Base-by-base conservation (phyloP, 2,797 vertebrate genomes). In the Bovichtus diacanthus region DNA sequence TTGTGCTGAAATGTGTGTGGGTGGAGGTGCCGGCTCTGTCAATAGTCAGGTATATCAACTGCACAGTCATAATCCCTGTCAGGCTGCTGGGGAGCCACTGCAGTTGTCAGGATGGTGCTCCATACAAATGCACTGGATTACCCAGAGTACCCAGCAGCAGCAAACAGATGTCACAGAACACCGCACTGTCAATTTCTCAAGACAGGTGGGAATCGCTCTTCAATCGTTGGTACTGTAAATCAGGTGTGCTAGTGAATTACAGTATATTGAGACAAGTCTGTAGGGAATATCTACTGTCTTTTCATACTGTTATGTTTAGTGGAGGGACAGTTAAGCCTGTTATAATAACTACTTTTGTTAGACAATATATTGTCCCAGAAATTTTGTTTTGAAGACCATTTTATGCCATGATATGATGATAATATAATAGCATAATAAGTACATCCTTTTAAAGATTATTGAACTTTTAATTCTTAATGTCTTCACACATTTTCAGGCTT, bases 111-210 rank as follows among this genome's bases (percentile, higher is more conserved):
- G 73, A 66, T 78, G 80, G 44, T 62, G 80, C 87, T 87, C 69
- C 74, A 79, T 85, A 90, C 87, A 91, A 91, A 94, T 83, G 77
- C 80, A 81, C 54, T 87, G 85, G 87, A 92, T 93, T 91, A 90
- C 91, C 83, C 67, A 82, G 87, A 86, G 84, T 82, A 89, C 80
- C 75, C 21, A 49, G 78, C 78, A 84, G 78, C 78, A 78, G 83
- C 83, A 90, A 91, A 90, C 83, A 90, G 83, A 93, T 92, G 92
- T 93, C 88, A 93, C 76, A 78, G 46, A 78, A 76, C 83, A 78
- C 66, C 41, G 39, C 69, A 64, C 87, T 88, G 90, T 90, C 89
- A 90, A 84, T 91, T 90, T 88, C 70, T 85, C 82, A 74, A 66
- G 89, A 91, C 90, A 89, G 90, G 85, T 76, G 86, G 80, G 87